Evolutionary conservation across 2,113 vertebrate species (phyloP), one percentile per base, ranked within the genome.

Genomic region (Sinocyclocheilus anophthalmus): DNA sequence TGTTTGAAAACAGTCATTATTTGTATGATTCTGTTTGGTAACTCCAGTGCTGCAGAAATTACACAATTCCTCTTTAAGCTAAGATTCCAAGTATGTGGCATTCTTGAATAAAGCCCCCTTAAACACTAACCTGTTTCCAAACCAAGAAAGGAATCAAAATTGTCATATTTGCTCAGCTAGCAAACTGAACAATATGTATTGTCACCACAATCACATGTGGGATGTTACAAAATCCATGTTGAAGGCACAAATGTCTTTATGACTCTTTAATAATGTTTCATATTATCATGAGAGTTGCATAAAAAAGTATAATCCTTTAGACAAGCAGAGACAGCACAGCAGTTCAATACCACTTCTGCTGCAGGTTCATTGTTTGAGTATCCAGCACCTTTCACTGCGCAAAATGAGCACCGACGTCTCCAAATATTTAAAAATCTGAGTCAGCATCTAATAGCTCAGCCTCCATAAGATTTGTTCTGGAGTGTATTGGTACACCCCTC

Each of bases 391-490:
- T 84, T 87, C 73, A 55, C 85, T 84, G 73, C 70, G 77, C 53
- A 65, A 76, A 86, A 88, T 77, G 70, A 88, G 78, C 39, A 55
- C 67, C 45, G 67, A 5, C 24, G 22, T 18, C 5, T 75, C 59
- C 14, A 8, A 14, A 59, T 20, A 84, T 76, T 93, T 88, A 99
- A 85, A 99, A 99, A 91, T 99, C 97, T 0, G 96, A 99, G 69
- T 98, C 96, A 0, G 96, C 94, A 0, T 98, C 97, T 95, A 99
- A 94, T 72, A 99, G 95, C 92, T 98, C 96, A 0, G 96, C 95
- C 4, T 98, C 97, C 95, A 98, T 96, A 79, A 99, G 94, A 91
- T 97, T 98, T 91, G 97, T 98, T 87, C 96, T 93, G 22, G 98
- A 99, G 90, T 98, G 97, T 88, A 98, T 92, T 67, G 97, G 96